Percentiles rank a stretch among this genome's conserved stretches.
Conservation (phyloP, 2,797 vertebrate genomes). For the Avahi laniger region DNA sequence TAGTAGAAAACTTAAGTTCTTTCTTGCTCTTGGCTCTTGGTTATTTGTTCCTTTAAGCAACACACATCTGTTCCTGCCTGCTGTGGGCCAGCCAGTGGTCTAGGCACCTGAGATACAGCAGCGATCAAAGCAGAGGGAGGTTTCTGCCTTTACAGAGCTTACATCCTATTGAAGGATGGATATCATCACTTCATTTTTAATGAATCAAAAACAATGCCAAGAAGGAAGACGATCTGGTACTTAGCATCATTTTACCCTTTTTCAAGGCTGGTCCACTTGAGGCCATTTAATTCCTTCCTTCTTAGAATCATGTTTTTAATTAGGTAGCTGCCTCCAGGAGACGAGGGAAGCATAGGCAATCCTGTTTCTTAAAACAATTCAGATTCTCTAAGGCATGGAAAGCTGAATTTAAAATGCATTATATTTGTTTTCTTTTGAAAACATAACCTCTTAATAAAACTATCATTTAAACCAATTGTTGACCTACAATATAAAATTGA, state of each 20-base stretch:
- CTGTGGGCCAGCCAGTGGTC: neutral
- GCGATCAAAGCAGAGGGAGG: neutral
- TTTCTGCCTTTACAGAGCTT: neutral
- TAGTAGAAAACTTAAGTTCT: neutral
- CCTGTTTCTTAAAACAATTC: neutral
- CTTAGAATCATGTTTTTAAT: neutral
- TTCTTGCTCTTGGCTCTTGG: neutral
- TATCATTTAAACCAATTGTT: neutral
- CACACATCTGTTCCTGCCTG: rapidly evolving
- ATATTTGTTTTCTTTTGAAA: neutral
- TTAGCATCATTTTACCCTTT: neutral
- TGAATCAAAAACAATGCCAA: neutral
- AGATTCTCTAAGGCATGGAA: neutral
- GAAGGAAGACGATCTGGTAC: neutral
- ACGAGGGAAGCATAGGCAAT: neutral
- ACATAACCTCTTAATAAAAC: neutral
- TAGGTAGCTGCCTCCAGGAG: neutral
- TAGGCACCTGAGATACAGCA: neutral
- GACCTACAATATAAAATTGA: neutral
- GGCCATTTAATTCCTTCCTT: neutral
- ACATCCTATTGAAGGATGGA: neutral
- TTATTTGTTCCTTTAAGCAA: neutral
- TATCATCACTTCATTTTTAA: neutral
- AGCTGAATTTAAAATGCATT: neutral
- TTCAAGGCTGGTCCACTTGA: neutral